These are phyloP conservation scores for Morus bassanus DNA, from an alignment of 2,797 vertebrate genomes.

Conservation along the genomic window DNA sequence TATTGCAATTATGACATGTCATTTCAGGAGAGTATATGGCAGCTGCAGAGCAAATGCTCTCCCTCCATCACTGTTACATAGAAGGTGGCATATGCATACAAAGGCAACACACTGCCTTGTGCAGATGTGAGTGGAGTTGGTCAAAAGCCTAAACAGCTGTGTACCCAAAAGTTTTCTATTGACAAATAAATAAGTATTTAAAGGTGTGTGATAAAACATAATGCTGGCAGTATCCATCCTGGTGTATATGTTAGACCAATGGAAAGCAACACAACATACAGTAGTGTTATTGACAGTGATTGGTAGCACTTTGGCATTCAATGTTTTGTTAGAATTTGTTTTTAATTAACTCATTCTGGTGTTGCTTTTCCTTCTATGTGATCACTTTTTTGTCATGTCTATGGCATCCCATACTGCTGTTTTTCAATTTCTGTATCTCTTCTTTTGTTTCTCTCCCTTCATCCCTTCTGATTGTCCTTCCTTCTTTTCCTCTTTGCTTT, in stretches of 20 bases:
- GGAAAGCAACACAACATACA: background rate
- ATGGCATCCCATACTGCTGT: background rate
- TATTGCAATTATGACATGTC: background rate
- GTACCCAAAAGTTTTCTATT: background rate
- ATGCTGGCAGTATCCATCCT: background rate
- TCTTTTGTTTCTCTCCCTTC: background rate
- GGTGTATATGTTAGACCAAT: background rate
- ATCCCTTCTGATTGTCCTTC: background rate
- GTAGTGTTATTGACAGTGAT: background rate
- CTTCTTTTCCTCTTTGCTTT: background rate
- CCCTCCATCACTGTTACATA: background rate
- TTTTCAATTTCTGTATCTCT: background rate
- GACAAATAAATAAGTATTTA: background rate
- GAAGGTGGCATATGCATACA: fast-evolving
- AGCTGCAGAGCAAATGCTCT: background rate
- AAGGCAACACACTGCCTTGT: background rate
- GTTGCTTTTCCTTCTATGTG: background rate
- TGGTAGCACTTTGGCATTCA: background rate
- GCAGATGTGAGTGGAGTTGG: background rate
- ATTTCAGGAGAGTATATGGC: background rate
- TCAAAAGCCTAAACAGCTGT: background rate
- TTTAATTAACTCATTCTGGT: background rate
- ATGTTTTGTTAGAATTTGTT: background rate
- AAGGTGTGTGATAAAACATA: background rate
- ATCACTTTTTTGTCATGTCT: background rate